These are phyloP conservation scores for Drosophila lacteicornis DNA, from an alignment of 1,140 invertebrate species.

Conservation along the genomic window DNA sequence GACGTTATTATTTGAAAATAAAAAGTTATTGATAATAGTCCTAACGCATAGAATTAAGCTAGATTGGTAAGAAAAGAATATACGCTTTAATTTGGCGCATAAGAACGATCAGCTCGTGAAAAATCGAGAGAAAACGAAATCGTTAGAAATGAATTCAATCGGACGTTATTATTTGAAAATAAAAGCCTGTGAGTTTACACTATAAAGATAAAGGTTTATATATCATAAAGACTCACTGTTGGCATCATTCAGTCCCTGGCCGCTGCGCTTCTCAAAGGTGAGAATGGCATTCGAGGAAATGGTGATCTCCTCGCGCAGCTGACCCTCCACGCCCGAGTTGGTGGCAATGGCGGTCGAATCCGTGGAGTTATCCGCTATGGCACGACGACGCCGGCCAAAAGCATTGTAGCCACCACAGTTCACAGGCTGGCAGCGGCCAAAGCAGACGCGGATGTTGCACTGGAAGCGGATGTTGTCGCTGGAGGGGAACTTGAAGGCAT, in stretches of 20 bases:
- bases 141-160: too few relatives aligned
- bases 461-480: slow-evolving; percentile 98
- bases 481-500: slow-evolving; percentile 98
- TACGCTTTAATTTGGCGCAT: too few relatives aligned
- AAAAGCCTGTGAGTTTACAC: too few relatives aligned
- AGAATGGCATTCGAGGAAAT: slow-evolving; percentile 96
- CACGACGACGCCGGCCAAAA: slow-evolving; percentile 91
- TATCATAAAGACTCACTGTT: slow-evolving; percentile 86
- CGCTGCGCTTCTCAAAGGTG: slow-evolving; percentile 93
- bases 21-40: too few relatives aligned
- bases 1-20: too few relatives aligned
- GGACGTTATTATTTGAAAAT: too few relatives aligned
- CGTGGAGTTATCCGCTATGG: slow-evolving; percentile 86
- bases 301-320: slow-evolving; percentile 95
- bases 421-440: slow-evolving; percentile 97
- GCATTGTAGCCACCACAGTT: slow-evolving; percentile 96
- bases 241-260: slow-evolving; percentile 87
- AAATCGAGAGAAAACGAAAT: too few relatives aligned
- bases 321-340: slow-evolving; percentile 88
- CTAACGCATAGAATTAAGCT: too few relatives aligned
- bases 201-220: not conserved
- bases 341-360: slow-evolving; percentile 86
- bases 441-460: slow-evolving; percentile 97
- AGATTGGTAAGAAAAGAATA: too few relatives aligned
- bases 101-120: too few relatives aligned